These are phyloP conservation scores for Phania funesta DNA, from an alignment of 2,888 invertebrate genomes.

Conservation along the genomic window DNA sequence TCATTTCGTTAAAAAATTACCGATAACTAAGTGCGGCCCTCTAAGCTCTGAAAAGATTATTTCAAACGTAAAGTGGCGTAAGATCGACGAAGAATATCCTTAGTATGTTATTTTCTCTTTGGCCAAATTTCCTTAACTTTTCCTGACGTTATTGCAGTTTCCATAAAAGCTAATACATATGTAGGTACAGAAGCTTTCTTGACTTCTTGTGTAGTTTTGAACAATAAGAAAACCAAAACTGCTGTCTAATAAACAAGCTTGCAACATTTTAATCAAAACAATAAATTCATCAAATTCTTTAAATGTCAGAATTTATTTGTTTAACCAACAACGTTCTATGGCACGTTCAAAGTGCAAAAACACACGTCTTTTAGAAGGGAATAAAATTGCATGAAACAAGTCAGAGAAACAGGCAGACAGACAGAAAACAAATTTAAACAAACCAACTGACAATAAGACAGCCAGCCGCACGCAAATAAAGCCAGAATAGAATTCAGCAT, in stretches of 20 bases:
- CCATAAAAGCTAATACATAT: neutral
- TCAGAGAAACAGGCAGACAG: conserved; percentile 6
- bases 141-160: neutral
- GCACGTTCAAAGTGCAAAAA: conserved; percentile 42
- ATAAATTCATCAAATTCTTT: conserved; percentile 67
- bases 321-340: conserved; percentile 22
- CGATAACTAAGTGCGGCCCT: too few species aligned
- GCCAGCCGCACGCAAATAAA: conserved; percentile 55
- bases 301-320: conserved; percentile 72
- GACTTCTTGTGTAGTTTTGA: neutral
- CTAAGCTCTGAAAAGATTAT: too few species aligned
- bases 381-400: conserved; percentile 21
- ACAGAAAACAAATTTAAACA: conserved; percentile 46
- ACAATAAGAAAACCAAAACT: conserved; percentile 33
- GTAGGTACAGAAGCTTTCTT: neutral
- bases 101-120: too few species aligned
- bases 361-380: conserved; percentile 49
- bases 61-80: too few species aligned
- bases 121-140: too few species aligned
- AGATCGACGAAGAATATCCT: too few species aligned
- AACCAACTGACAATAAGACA: conserved; percentile 55
- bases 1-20: too few species aligned
- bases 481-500: conserved; percentile 47
- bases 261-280: conserved; percentile 79
- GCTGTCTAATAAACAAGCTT: conserved; percentile 70